Base-by-base conservation (phyloP, 1,140 invertebrate species). In the Mactra quadrangularis region DNA sequence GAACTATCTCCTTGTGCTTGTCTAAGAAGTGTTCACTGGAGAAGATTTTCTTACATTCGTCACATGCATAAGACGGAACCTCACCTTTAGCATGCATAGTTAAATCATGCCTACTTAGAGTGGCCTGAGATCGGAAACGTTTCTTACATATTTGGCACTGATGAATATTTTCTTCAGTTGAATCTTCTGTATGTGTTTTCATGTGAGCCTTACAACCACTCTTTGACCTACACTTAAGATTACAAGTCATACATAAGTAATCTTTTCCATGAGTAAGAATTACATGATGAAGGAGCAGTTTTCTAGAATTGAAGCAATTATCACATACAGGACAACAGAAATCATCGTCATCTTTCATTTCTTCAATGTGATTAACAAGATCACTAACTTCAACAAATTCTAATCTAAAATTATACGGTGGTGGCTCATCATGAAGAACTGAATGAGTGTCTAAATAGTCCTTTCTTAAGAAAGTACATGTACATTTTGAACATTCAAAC, bases 41-140 rank as follows among this genome's bases (percentile, higher is more conserved):
- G 29, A 68, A 68, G 29, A 50, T 25, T 31, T 68, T 68, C 29
- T 68, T 68, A 50, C 64, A 68, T 17, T 68, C n/a, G 45, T 68
- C 64, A 68, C 64, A 68, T 41, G 64, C 41, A 13, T 47, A 68
- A 27, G 64, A 68, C 0, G 25, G 3, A 4, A 68, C 64, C 15
- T 29, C 9, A 25, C 64, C 38, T 25, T 47, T 22, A 41, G 62
- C 1, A 66, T 66, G 62, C 11, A 25, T 41, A 3, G 11, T 45
- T 7, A 66, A 19, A 25, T 68, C 25, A 19, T 68, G 64, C 19
- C 25, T 50, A 15, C 47, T 41, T 1, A 68, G 9, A 31, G 25
- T 31, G 19, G 64, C 13, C 19, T 68, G 1, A 41, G 3, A 4
- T 22, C 33, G 25, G 47, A 68, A 68, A 25, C 15, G 7, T 27